phyloP scores from a whole-genome alignment of 1,140 invertebrate species.

The Diabrotica undecimpunctata region DNA sequence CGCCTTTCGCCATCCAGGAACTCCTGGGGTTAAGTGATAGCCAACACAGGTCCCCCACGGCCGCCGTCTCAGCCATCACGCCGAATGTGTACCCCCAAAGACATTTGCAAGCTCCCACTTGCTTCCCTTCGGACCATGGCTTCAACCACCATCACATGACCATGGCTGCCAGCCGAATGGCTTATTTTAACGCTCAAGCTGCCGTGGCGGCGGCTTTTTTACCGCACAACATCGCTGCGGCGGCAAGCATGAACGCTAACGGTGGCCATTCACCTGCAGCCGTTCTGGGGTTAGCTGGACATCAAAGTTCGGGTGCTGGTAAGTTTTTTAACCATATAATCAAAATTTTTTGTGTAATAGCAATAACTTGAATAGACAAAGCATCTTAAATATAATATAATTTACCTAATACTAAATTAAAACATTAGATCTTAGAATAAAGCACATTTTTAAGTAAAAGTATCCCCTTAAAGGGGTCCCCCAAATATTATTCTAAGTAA shows the following conservation, averaged over 20 bases:
- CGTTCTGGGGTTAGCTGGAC: constrained; percentile 38
- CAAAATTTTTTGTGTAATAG: too few species aligned
- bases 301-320: constrained; percentile 34
- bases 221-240: constrained; percentile 60
- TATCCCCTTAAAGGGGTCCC: too few species aligned
- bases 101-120: constrained; percentile 44
- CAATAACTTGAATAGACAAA: too few species aligned
- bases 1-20: constrained; percentile 89
- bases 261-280: constrained; percentile 32
- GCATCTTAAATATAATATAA: too few species aligned
- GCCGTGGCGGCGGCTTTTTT: constrained; percentile 83
- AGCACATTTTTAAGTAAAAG: too few species aligned
- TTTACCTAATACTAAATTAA: too few species aligned
- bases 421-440: neutral
- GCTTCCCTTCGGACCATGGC: constrained; percentile 47
- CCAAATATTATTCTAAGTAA: too few species aligned
- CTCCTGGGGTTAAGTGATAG: constrained; percentile 70
- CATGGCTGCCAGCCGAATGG: constrained; percentile 71
- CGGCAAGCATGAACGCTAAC: constrained; percentile 44
- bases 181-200: constrained; percentile 83
- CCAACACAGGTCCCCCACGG: constrained; percentile 51
- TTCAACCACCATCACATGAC: constrained; percentile 60
- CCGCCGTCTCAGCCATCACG: constrained; percentile 48
- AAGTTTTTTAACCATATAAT: constrained; percentile 20
- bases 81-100: constrained; percentile 46